These are phyloP conservation scores for Phymanthus crucifer DNA, from an alignment of 92 coral and sea anemone species.

Conservation along the genomic window DNA sequence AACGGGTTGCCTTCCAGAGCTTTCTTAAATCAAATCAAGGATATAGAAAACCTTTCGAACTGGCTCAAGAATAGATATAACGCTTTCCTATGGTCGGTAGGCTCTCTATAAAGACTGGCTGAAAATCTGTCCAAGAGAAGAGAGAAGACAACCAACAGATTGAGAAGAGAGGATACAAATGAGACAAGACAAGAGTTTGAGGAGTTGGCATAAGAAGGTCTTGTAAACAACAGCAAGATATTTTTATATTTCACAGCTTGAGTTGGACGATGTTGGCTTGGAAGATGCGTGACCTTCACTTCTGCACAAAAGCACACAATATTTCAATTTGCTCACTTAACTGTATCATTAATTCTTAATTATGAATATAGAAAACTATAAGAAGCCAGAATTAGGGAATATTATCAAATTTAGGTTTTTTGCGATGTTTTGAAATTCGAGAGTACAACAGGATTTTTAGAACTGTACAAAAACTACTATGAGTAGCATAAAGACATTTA, in stretches of 20 bases:
- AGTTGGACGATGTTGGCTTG: background rate
- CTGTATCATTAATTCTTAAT: background rate
- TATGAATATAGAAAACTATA: background rate
- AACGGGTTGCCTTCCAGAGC: slow-evolving; percentile 15
- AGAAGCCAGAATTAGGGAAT: background rate
- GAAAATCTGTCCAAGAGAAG: background rate
- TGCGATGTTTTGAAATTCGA: background rate
- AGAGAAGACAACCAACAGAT: background rate
- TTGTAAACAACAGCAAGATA: background rate
- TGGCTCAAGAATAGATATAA: slow-evolving; percentile 25
- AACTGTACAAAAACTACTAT: background rate
- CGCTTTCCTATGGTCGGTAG: slow-evolving; percentile 14
- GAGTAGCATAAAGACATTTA: background rate
- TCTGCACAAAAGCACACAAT: background rate
- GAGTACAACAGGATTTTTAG: background rate
- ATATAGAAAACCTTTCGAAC: background rate
- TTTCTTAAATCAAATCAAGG: slow-evolving; percentile 22
- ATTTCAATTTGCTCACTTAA: background rate
- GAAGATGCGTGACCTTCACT: background rate
- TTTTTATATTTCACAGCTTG: background rate
- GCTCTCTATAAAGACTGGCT: background rate
- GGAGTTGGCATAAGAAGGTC: background rate
- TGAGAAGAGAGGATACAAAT: background rate
- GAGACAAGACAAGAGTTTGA: background rate
- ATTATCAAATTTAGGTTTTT: background rate